phyloP scores from a whole-genome alignment of 2,888 invertebrate species.

The Bursaphelenchus okinawaensis region DNA sequence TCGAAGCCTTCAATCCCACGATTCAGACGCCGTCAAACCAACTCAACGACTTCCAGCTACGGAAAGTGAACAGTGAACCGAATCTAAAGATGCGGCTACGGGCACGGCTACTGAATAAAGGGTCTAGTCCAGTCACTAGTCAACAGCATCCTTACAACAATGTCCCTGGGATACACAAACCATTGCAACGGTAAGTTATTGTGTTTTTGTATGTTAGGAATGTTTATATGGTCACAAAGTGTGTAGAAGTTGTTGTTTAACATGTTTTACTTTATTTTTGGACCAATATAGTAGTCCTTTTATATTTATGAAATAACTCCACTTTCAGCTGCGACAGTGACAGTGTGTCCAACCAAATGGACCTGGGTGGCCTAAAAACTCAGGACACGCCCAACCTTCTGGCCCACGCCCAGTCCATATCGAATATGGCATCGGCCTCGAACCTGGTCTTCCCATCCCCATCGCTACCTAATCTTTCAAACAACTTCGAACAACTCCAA shows the following conservation, averaged over 20 bases:
- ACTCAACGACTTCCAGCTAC: slow-evolving; percentile 39
- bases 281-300: no score
- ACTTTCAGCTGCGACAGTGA: slow-evolving; percentile 26
- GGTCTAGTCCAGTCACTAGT: slow-evolving; percentile 30
- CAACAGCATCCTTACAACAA: slow-evolving; percentile 13
- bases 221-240: no score
- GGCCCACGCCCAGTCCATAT: slow-evolving; percentile 25
- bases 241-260: no score
- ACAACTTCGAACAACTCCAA: slow-evolving; percentile 28
- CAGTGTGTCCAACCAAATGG: slow-evolving; percentile 16
- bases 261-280: no score
- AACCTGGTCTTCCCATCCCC: slow-evolving; percentile 51
- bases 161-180: slow-evolving; percentile 5
- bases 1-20: slow-evolving; percentile 24
- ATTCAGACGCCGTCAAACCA: slow-evolving; percentile 9
- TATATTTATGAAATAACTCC: not conserved
- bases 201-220: not conserved
- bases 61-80: slow-evolving; percentile 55
- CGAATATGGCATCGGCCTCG: slow-evolving; percentile 21
- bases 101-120: slow-evolving; percentile 51
- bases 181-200: slow-evolving; percentile 17
- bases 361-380: not conserved
- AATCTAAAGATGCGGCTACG: slow-evolving; percentile 56
- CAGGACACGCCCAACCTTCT: slow-evolving; percentile 5
- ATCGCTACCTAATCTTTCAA: slow-evolving; percentile 49